Conservation (phyloP, 2,113 vertebrate genomes). For the Poeciliopsis prolifica region DNA sequence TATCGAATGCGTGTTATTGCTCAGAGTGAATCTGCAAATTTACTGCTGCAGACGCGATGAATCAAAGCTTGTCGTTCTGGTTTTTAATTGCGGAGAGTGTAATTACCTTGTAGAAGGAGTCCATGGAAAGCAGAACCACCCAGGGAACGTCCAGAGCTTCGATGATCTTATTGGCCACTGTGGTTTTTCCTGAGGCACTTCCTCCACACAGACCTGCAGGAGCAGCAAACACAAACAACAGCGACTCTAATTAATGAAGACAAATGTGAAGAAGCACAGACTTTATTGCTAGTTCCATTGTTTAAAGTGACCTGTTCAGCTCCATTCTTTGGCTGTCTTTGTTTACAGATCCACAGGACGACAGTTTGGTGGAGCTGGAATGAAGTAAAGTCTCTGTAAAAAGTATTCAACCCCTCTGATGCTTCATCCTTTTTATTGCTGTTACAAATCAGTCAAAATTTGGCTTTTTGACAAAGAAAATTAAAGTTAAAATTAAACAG, state of each 20-base stretch:
- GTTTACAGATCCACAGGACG: no score
- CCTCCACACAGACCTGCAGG: constrained; percentile 87
- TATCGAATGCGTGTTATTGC: neutral
- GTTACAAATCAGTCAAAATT: no score
- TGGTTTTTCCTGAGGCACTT: constrained; percentile 90
- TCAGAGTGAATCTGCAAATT: neutral
- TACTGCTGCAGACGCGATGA: neutral
- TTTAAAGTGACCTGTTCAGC: no score
- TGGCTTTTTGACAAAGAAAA: no score
- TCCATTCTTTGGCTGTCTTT: no score
- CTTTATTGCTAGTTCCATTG: no score
- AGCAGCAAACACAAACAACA: neutral
- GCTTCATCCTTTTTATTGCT: no score
- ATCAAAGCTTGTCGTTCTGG: neutral
- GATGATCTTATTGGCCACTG: constrained; percentile 90
- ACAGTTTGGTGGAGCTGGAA: no score
- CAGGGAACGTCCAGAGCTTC: constrained; percentile 91
- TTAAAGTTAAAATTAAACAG: no score
- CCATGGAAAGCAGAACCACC: constrained; percentile 92
- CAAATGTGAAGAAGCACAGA: neutral
- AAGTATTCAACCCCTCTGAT: no score
- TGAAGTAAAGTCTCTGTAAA: no score
- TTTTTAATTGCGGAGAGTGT: neutral
- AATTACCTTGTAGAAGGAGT: constrained; percentile 90
- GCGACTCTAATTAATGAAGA: neutral